These are phyloP conservation scores for Psix sp. DNA, from an alignment of 1,140 invertebrate species.

Conservation along the genomic window DNA sequence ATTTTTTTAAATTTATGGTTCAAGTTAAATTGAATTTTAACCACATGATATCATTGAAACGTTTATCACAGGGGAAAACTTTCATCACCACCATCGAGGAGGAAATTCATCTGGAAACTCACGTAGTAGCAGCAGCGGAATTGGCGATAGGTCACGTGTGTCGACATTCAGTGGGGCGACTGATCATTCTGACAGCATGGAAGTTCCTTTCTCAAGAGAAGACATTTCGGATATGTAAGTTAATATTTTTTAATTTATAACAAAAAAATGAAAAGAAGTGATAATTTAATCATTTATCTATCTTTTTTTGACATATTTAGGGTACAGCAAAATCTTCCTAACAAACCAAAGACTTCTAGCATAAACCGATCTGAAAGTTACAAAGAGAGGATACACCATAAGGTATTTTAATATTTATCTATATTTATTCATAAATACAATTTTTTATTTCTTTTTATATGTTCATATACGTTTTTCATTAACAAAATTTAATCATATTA, in stretches of 20 bases:
- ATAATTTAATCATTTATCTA: slow-evolving; percentile 1
- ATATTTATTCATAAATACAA: neutral
- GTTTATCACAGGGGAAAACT: slow-evolving; percentile 18
- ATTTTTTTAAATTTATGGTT: no score
- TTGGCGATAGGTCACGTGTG: slow-evolving; percentile 71
- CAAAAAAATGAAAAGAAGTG: slow-evolving; percentile 6
- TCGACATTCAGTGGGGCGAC: slow-evolving; percentile 64
- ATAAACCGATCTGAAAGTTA: slow-evolving; percentile 82
- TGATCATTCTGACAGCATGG: slow-evolving; percentile 73
- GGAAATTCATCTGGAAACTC: slow-evolving; percentile 67
- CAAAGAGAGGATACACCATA: slow-evolving; percentile 79
- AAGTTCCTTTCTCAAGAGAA: slow-evolving; percentile 73
- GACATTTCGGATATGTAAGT: slow-evolving; percentile 76
- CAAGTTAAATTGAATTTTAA: no score
- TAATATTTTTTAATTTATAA: slow-evolving; percentile 6
- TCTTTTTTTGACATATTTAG: slow-evolving; percentile 58
- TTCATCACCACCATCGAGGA: slow-evolving; percentile 66
- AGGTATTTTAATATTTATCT: slow-evolving; percentile 70
- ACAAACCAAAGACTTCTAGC: slow-evolving; percentile 77
- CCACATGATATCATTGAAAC: slow-evolving; percentile 10
- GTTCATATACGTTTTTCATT: neutral
- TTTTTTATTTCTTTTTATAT: neutral
- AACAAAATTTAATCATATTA: neutral
- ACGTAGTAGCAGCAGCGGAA: slow-evolving; percentile 58
- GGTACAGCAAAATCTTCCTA: slow-evolving; percentile 77